A percentile compares a stretch with the other conserved stretches of the same genome.
These are phyloP conservation scores for Unio pictorum DNA, from an alignment of 2,888 invertebrate genomes.

Conservation along the genomic window DNA sequence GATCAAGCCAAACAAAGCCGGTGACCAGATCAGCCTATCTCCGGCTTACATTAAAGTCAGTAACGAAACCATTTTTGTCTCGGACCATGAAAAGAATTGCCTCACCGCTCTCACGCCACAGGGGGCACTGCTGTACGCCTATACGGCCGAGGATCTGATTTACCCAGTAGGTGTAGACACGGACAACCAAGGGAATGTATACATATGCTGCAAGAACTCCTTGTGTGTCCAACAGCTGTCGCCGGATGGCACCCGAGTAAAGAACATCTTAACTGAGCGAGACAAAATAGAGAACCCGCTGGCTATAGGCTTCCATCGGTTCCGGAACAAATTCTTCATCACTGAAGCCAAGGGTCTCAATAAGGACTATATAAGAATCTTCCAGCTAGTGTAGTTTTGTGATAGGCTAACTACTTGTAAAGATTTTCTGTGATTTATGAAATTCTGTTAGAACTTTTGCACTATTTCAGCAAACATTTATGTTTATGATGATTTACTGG, in stretches of 20 bases:
- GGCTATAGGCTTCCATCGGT: slow-evolving; percentile 14
- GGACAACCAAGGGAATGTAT: slow-evolving; percentile 17
- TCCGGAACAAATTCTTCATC: slow-evolving; percentile 19
- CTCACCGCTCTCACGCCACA: slow-evolving; percentile 12
- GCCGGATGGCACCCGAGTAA: slow-evolving; percentile 9
- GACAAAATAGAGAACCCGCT: slow-evolving; percentile 17
- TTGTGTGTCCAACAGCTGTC: slow-evolving; percentile 13
- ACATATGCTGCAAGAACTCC: slow-evolving; percentile 19
- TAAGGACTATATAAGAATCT: slow-evolving; percentile 17
- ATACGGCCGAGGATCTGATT: slow-evolving; percentile 14
- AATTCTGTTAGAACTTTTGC: too few relatives aligned
- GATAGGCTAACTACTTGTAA: too few relatives aligned
- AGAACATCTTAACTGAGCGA: slow-evolving; percentile 9
- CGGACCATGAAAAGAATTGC: slow-evolving; percentile 14
- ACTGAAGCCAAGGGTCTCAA: slow-evolving; percentile 14
- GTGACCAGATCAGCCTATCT: slow-evolving; percentile 6
- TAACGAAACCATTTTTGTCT: slow-evolving; percentile 13
- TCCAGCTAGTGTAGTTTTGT: slow-evolving; percentile 12
- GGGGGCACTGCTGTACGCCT: slow-evolving; percentile 13
- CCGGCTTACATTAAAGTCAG: slow-evolving; percentile 21
- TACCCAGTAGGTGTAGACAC: slow-evolving; percentile 19
- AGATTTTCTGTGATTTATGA: too few relatives aligned
- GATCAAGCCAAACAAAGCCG: slow-evolving; percentile 18
- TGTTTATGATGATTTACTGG: too few relatives aligned
- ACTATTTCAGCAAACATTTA: too few relatives aligned